Evolutionary conservation across 2,888 invertebrate species (phyloP).

Genomic region (Encarsia formosa): DNA sequence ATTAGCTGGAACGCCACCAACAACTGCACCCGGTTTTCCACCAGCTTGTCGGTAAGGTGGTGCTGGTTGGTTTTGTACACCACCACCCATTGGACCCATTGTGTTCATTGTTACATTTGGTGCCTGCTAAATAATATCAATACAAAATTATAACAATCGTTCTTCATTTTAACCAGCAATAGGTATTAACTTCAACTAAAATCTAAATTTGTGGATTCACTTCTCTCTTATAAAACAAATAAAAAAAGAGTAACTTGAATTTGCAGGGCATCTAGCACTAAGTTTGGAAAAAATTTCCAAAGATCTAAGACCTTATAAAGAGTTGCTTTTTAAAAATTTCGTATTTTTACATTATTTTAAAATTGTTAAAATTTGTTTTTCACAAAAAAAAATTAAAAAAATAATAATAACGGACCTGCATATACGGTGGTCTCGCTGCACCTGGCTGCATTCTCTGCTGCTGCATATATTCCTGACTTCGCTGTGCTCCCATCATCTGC

Average conservation of each 20-base stretch:
- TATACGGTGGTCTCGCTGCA: slow-evolving; percentile 60
- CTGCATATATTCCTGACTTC: slow-evolving; percentile 59
- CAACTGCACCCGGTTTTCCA: slow-evolving; percentile 48
- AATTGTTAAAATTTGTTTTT: too few species aligned
- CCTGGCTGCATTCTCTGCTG: slow-evolving; percentile 58
- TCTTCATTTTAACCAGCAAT: background rate
- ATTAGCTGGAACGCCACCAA: slow-evolving; percentile 42
- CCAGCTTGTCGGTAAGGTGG: slow-evolving; percentile 70
- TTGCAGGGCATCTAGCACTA: too few species aligned
- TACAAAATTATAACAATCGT: background rate
- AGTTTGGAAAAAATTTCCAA: too few species aligned
- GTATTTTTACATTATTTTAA: too few species aligned
- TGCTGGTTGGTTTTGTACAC: slow-evolving; percentile 61
- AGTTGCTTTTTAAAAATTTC: too few species aligned
- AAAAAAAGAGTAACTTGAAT: too few species aligned
- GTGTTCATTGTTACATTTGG: slow-evolving; percentile 84
- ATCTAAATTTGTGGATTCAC: too few species aligned
- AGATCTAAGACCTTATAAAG: too few species aligned
- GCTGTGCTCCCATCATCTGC: slow-evolving; percentile 61
- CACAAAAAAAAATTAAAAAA: background rate
- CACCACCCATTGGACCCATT: slow-evolving; percentile 59
- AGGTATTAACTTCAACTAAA: too few species aligned
- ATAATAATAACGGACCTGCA: slow-evolving; percentile 62
- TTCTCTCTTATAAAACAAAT: too few species aligned
- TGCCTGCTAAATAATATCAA: slow-evolving; percentile 52